Conservation (phyloP, 2,888 invertebrate genomes). For the Drosophila cognata region DNA sequence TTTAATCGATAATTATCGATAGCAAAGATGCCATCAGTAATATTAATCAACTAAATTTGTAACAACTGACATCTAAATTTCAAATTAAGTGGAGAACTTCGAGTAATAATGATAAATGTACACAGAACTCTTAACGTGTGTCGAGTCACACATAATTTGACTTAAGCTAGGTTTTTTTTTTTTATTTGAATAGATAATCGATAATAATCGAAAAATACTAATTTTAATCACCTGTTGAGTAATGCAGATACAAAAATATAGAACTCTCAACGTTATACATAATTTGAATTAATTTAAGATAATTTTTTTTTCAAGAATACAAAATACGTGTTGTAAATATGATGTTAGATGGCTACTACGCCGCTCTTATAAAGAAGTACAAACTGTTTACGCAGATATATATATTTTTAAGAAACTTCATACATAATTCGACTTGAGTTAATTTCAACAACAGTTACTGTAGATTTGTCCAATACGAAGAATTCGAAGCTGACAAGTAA, state of each 20-base stretch:
- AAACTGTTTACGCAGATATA: not conserved
- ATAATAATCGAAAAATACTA: not conserved
- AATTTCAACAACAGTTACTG: not conserved
- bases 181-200: not conserved
- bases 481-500: constrained; percentile 21
- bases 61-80: not conserved
- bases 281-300: not conserved
- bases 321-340: not conserved
- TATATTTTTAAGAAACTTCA: not conserved
- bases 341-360: too few relatives aligned
- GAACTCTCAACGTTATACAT: not conserved
- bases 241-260: not conserved
- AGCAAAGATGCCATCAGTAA: not conserved
- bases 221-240: not conserved
- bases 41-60: not conserved
- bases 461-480: constrained; percentile 2
- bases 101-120: not conserved
- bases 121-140: not conserved
- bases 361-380: not conserved
- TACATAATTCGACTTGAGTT: not conserved
- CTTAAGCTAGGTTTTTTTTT: too few relatives aligned
- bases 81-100: not conserved
- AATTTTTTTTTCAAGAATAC: not conserved
- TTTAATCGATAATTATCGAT: not conserved
- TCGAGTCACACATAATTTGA: too few relatives aligned